Conservation (phyloP, 2,888 invertebrate genomes). For the Melanostoma scalare region DNA sequence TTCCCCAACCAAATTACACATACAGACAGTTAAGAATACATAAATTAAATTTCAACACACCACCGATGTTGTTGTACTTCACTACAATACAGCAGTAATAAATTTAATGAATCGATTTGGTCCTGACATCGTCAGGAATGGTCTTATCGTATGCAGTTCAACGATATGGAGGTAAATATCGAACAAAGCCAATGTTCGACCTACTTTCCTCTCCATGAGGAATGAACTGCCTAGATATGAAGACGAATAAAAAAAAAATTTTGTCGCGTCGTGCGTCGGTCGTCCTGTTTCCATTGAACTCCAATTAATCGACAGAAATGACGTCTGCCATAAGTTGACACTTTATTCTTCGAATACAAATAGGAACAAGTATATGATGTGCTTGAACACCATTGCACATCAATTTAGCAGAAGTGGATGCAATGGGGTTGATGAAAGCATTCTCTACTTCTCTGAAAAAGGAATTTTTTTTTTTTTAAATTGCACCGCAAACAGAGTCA, state of each 20-base stretch:
- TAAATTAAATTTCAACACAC: conserved; percentile 42
- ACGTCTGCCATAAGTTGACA: conserved; percentile 61
- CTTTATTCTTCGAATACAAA: conserved; percentile 36
- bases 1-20: conserved; percentile 42
- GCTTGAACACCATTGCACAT: conserved; percentile 46
- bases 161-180: conserved; percentile 13
- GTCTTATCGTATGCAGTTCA: not conserved
- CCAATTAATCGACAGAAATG: conserved; percentile 50
- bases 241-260: conserved; percentile 19
- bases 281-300: conserved; percentile 19
- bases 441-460: no score
- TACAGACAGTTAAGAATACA: not conserved
- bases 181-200: conserved; percentile 48
- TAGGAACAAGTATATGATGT: conserved; percentile 34
- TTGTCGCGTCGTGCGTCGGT: conserved; percentile 27
- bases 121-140: conserved; percentile 3
- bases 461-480: no score
- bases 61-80: conserved; percentile 3
- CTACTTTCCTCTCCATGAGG: conserved; percentile 18
- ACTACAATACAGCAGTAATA: conserved; percentile 53
- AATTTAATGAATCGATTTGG: conserved; percentile 62
- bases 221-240: not conserved
- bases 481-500: conserved; percentile 7
- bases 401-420: conserved; percentile 7
- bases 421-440: no score